Evolutionary conservation across 1,140 invertebrate species (phyloP).

Genomic region (Drosophila trapezifrons): DNA sequence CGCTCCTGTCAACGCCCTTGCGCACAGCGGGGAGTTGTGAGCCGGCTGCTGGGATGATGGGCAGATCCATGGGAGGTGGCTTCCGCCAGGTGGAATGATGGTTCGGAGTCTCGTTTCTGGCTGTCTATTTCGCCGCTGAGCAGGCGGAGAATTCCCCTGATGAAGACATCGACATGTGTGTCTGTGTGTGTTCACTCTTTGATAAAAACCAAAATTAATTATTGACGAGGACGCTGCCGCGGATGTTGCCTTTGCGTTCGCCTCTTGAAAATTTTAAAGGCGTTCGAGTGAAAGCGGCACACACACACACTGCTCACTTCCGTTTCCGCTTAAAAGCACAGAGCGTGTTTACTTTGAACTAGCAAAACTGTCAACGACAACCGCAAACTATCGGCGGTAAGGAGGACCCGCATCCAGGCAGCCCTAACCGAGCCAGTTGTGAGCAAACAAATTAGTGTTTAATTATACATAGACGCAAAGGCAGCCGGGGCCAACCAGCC

Average conservation of each 20-base stretch:
- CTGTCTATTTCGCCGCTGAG: constrained; percentile 66
- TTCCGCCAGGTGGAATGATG: constrained; percentile 5
- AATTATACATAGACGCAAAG: constrained; percentile 65
- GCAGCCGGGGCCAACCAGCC: constrained; percentile 16
- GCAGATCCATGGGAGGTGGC: neutral
- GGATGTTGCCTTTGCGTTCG: constrained; percentile 43
- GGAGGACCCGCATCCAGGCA: constrained; percentile 31
- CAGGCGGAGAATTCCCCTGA: constrained; percentile 61
- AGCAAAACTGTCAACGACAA: constrained; percentile 72
- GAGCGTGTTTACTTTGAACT: constrained; percentile 73
- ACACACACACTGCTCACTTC: constrained; percentile 40
- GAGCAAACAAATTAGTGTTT: constrained; percentile 78
- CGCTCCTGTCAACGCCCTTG: constrained; percentile 47
- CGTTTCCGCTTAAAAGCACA: constrained; percentile 72
- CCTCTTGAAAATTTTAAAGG: constrained; percentile 77
- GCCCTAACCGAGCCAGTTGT: constrained; percentile 47
- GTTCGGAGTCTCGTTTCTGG: constrained; percentile 9
- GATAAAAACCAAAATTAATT: constrained; percentile 83
- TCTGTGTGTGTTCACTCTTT: constrained; percentile 54
- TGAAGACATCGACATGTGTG: constrained; percentile 19
- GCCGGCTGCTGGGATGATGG: neutral
- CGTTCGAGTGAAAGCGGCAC: constrained; percentile 74
- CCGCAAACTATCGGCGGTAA: constrained; percentile 64
- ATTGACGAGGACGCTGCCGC: constrained; percentile 65
- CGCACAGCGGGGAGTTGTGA: constrained; percentile 7